Percentiles rank a stretch among this genome's conserved stretches.
Conservation (phyloP, 2,113 vertebrate species). For the Nothocercus nigrocapillus region DNA sequence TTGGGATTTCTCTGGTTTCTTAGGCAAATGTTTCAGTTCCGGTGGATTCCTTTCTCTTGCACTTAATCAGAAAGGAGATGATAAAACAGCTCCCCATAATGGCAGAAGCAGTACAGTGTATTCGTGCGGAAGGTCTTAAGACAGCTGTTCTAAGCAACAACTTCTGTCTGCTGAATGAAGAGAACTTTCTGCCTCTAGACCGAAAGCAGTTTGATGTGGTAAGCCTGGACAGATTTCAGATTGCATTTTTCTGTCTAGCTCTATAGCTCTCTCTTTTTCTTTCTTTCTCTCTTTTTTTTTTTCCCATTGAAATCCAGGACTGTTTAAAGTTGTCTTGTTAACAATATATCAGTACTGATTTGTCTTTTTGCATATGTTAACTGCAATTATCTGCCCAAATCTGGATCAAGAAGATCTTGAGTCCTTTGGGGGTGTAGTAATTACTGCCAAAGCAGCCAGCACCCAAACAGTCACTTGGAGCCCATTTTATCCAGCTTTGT, state of each 20-base stretch:
- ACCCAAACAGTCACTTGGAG: neutral
- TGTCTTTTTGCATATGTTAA: neutral
- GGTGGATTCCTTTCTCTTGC: conserved; percentile 74
- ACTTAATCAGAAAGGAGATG: conserved; percentile 71
- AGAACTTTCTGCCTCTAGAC: conserved; percentile 73
- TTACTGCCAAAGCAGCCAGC: neutral
- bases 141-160: conserved; percentile 82
- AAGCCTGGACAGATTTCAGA: conserved; percentile 19
- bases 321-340: neutral
- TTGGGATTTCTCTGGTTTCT: neutral
- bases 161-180: conserved; percentile 67
- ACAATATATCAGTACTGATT: neutral
- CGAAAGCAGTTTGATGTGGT: conserved; percentile 83
- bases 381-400: too few relatives aligned
- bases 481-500: neutral
- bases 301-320: neutral
- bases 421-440: too few relatives aligned
- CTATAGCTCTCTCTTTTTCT: neutral
- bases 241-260: neutral
- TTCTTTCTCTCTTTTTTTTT: too few relatives aligned
- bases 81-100: conserved; percentile 76
- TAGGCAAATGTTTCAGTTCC: conserved; percentile 75
- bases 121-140: conserved; percentile 78
- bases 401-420: too few relatives aligned
- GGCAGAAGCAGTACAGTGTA: conserved; percentile 79